These are phyloP conservation scores for Campopleginae sp. DNA, from an alignment of 2,888 invertebrate species.

Conservation along the genomic window DNA sequence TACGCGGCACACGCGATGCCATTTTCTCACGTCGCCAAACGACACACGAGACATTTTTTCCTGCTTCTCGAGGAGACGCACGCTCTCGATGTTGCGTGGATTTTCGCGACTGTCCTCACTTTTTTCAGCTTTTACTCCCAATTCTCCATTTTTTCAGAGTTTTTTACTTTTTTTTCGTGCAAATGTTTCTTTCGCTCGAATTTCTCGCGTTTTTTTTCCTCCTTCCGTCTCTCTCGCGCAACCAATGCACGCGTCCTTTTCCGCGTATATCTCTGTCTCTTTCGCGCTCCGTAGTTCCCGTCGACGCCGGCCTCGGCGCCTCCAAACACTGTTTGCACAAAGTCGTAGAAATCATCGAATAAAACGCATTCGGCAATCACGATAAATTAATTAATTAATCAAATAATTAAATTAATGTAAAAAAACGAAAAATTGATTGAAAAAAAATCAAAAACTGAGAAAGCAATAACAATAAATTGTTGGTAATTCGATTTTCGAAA, in stretches of 20 bases:
- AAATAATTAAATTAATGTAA: no score
- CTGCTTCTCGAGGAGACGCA: neutral
- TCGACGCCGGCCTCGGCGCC: conserved; percentile 49
- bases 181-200: neutral
- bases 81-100: neutral
- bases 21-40: conserved; percentile 68
- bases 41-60: conserved; percentile 8
- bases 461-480: neutral
- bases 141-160: neutral
- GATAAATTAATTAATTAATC: neutral
- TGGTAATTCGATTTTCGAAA: neutral
- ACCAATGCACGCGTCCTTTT: neutral
- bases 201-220: neutral
- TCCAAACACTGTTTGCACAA: conserved; percentile 46
- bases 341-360: conserved; percentile 39
- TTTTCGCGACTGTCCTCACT: neutral
- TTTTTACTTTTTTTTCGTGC: neutral
- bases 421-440: no score
- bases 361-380: neutral
- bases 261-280: conserved; percentile 32
- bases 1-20: conserved; percentile 73
- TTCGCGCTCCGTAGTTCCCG: conserved; percentile 27
- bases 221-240: neutral
- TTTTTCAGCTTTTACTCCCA: neutral
- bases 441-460: no score